Percentiles rank a stretch among this genome's conserved stretches.
These are phyloP conservation scores for Archivesica marissinica DNA, from an alignment of 1,140 invertebrate species.

Conservation along the genomic window DNA sequence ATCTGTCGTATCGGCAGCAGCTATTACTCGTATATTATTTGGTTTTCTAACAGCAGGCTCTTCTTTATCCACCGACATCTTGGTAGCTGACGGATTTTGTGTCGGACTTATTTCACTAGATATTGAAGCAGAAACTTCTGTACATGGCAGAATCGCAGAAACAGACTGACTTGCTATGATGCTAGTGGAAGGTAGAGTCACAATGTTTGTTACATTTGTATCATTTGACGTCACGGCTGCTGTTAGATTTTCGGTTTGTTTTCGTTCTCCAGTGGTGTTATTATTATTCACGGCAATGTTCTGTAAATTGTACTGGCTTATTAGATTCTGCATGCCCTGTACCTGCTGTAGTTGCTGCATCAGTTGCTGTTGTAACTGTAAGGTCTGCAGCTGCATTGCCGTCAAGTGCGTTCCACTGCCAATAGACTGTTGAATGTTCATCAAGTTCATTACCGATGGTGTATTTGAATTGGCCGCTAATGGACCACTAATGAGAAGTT, in stretches of 20 bases:
- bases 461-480: constrained; percentile 34
- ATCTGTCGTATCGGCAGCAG: constrained; percentile 59
- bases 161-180: neutral
- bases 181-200: neutral
- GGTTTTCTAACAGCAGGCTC: neutral
- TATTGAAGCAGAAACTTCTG: neutral
- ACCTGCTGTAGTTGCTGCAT: constrained; percentile 75
- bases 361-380: constrained; percentile 76
- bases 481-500: neutral
- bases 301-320: constrained; percentile 72
- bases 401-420: constrained; percentile 68
- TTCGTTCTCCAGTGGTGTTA: neutral
- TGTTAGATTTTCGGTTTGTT: neutral
- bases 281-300: constrained; percentile 10
- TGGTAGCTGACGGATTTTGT: neutral
- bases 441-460: constrained; percentile 61
- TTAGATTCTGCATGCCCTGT: constrained; percentile 76
- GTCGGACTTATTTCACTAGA: neutral
- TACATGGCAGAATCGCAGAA: neutral
- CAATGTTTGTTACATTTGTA: neutral
- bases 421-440: constrained; percentile 72
- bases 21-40: constrained; percentile 35
- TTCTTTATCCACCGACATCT: neutral
- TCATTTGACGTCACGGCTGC: neutral
- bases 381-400: constrained; percentile 73